Evolutionary conservation across 2,113 vertebrate genomes (phyloP).

Genomic region (Larimichthys polyactis): DNA sequence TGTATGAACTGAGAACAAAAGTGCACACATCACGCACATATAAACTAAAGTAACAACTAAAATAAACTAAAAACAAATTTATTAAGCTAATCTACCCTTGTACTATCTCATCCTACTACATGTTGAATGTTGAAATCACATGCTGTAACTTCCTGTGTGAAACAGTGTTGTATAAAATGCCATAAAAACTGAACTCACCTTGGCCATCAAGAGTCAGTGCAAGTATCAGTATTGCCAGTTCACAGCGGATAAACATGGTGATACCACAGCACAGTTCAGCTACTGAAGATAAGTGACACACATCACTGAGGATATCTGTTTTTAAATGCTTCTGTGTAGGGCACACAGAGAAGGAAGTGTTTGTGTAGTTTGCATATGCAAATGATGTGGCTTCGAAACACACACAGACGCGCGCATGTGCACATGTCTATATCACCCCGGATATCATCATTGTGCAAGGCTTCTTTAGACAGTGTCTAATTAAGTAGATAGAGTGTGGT

Average conservation of each 20-base stretch:
- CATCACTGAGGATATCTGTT: not conserved
- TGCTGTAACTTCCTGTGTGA: not conserved
- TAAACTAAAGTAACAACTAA: not conserved
- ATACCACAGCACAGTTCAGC: constrained; percentile 14
- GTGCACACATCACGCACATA: not conserved
- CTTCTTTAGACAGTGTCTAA: no score
- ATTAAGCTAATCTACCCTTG: not conserved
- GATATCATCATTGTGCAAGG: not conserved
- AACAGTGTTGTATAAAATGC: not conserved
- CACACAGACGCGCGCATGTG: no score
- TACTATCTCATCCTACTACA: not conserved
- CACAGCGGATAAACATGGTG: constrained; percentile 49
- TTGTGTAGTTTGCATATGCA: constrained; percentile 3
- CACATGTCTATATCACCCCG: not conserved
- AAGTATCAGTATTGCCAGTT: constrained; percentile 30
- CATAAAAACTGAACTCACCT: constrained; percentile 61
- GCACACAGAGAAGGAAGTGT: not conserved
- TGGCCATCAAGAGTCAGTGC: constrained; percentile 34
- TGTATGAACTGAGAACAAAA: constrained; percentile 14
- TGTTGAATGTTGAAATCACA: not conserved
- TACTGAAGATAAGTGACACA: not conserved
- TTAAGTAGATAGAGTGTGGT: no score
- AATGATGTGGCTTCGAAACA: not conserved
- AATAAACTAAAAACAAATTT: not conserved
- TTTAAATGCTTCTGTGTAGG: not conserved